phyloP scores from a whole-genome alignment of 2,888 invertebrate species.

The Holacanthella duospinosa region DNA sequence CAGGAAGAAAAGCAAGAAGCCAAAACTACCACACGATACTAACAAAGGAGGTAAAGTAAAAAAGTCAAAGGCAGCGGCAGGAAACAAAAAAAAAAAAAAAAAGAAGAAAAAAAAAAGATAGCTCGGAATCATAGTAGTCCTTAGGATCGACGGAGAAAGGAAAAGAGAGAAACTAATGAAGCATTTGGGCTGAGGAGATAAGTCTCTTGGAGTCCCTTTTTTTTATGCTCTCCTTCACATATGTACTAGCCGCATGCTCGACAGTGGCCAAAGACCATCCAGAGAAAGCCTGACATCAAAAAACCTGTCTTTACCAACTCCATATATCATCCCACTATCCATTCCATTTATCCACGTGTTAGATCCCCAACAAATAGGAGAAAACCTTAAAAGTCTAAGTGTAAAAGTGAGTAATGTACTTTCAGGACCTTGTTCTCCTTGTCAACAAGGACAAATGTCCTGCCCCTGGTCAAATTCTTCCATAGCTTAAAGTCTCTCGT shows the following conservation, averaged over 20 bases:
- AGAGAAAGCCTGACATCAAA: background rate
- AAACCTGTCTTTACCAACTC: background rate
- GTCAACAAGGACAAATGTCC: background rate
- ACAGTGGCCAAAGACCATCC: no score
- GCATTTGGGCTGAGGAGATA: slow-evolving; percentile 28
- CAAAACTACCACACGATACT: background rate
- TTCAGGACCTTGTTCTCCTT: slow-evolving; percentile 1
- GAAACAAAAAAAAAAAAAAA: slow-evolving; percentile 4
- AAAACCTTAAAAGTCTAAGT: background rate
- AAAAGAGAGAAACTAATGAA: slow-evolving; percentile 24
- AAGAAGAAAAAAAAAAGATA: slow-evolving; percentile 6
- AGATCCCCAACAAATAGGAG: background rate
- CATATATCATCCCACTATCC: background rate
- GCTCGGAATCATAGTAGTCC: slow-evolving; percentile 2
- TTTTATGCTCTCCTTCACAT: background rate
- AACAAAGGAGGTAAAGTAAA: background rate
- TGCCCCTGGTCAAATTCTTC: background rate
- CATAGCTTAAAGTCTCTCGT: no score
- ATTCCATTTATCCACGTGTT: background rate
- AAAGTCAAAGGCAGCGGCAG: background rate
- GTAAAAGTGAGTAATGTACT: slow-evolving; percentile 2
- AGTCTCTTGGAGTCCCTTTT: slow-evolving; percentile 12
- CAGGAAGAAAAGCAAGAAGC: background rate
- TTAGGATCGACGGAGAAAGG: background rate
- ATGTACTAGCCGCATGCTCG: no score